Conservation (phyloP, 2,888 invertebrate genomes). For the Gibbula magus region DNA sequence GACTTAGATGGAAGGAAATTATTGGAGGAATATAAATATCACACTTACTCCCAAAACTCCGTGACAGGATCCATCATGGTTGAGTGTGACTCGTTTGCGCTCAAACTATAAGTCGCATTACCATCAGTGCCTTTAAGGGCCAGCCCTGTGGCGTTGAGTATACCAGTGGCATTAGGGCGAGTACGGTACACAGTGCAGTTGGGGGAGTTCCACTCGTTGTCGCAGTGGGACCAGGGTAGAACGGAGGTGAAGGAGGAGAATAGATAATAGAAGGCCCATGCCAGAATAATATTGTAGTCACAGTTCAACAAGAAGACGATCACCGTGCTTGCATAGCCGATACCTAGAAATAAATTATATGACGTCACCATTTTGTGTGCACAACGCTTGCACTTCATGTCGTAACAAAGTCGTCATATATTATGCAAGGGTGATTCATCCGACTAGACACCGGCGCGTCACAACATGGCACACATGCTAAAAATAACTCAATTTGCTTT, state of each 20-base stretch:
- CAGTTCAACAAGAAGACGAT: slow-evolving; percentile 74
- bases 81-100: slow-evolving; percentile 19
- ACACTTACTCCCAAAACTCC: slow-evolving; percentile 78
- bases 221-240: slow-evolving; percentile 87
- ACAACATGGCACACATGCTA: no score
- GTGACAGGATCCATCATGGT: slow-evolving; percentile 75
- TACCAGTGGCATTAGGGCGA: neutral
- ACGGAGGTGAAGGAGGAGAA: slow-evolving; percentile 81
- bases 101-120: slow-evolving; percentile 37
- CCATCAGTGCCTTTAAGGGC: slow-evolving; percentile 36
- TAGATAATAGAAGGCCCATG: slow-evolving; percentile 88
- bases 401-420: neutral
- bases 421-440: neutral
- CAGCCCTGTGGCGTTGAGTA: slow-evolving; percentile 25
- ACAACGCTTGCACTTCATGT: neutral
- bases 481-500: no score
- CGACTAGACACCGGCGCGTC: neutral
- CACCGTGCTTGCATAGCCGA: slow-evolving; percentile 73
- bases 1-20: neutral
- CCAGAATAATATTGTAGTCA: slow-evolving; percentile 84
- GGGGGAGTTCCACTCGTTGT: slow-evolving; percentile 87
- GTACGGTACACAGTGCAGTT: slow-evolving; percentile 58
- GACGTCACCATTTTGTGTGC: neutral
- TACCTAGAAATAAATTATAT: slow-evolving; percentile 79
- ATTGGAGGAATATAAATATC: neutral